A percentile compares a stretch with the other conserved stretches of the same genome.
These are phyloP conservation scores for Hormiphora californensis DNA, from an alignment of 37 sponge, comb jelly and placozoan genomes.

Conservation along the genomic window DNA sequence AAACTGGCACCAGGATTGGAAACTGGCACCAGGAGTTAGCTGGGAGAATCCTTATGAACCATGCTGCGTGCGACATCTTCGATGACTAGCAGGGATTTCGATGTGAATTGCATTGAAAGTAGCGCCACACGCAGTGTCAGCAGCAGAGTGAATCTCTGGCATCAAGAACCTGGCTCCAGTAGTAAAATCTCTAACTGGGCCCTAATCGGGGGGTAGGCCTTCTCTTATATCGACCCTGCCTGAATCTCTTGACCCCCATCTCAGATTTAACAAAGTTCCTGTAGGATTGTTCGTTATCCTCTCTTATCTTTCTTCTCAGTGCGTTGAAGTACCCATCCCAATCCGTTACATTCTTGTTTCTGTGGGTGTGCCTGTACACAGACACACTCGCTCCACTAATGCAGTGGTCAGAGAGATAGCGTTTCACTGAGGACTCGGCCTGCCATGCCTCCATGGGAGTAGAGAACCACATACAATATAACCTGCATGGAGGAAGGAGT, in stretches of 20 bases:
- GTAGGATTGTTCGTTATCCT: not conserved
- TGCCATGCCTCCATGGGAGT: conserved; percentile 40
- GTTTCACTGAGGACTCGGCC: not conserved
- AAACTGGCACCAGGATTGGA: too few species aligned
- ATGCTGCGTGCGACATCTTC: too few species aligned
- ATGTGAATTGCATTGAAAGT: too few species aligned
- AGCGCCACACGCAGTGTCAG: too few species aligned
- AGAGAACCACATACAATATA: conserved; percentile 24
- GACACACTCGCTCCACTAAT: not conserved
- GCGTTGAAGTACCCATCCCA: conserved; percentile 16
- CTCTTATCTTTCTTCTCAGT: not conserved
- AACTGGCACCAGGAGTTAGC: too few species aligned
- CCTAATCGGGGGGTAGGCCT: too few species aligned
- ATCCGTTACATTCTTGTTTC: not conserved
- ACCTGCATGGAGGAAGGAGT: too few species aligned
- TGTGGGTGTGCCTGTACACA: not conserved
- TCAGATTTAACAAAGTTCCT: conserved; percentile 30
- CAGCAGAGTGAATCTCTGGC: too few species aligned
- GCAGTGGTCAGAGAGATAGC: not conserved
- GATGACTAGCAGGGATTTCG: too few species aligned
- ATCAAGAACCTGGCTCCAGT: too few species aligned
- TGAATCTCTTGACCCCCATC: conserved; percentile 27
- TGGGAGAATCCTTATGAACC: too few species aligned
- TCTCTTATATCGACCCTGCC: conserved; percentile 28
- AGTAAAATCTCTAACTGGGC: too few species aligned